Conservation (phyloP, 35 echinoderm and acorn worm genomes). For the Apostichopus parvimensis region DNA sequence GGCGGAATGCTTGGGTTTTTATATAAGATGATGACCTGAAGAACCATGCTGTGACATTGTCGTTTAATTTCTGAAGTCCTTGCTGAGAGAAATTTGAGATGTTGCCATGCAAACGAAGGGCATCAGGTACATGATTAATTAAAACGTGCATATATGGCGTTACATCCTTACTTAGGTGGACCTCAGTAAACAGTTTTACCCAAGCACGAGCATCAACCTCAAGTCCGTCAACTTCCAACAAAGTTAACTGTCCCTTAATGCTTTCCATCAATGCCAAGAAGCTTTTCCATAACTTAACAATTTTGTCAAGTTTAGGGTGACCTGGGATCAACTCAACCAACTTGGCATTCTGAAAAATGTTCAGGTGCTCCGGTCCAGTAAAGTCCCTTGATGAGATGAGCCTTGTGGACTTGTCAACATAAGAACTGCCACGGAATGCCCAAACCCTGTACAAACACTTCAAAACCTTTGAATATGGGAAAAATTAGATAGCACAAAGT, state of each 20-base stretch:
- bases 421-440: not conserved
- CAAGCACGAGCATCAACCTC: not conserved
- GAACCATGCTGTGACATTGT: conserved; percentile 40
- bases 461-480: not conserved
- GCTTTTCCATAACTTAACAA: not conserved
- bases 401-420: not conserved
- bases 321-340: conserved; percentile 3
- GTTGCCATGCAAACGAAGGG: conserved; percentile 4
- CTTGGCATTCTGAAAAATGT: not conserved
- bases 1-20: conserved; percentile 16
- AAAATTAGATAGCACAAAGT: not conserved
- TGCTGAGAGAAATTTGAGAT: conserved; percentile 25
- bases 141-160: conserved; percentile 9
- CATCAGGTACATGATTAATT: conserved; percentile 38
- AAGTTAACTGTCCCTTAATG: not conserved
- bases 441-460: not conserved
- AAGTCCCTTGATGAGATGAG: not conserved
- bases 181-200: conserved; percentile 3
- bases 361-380: conserved; percentile 14
- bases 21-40: conserved; percentile 14
- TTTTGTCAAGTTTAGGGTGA: not conserved
- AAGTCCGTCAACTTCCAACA: not conserved
- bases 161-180: conserved; percentile 12
- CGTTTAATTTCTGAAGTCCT: conserved; percentile 36
- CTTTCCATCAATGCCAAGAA: not conserved